Evolutionary conservation across 2,888 invertebrate species (phyloP), one percentile per base, ranked within the genome.

Genomic region (Neocrepidodera transversa): DNA sequence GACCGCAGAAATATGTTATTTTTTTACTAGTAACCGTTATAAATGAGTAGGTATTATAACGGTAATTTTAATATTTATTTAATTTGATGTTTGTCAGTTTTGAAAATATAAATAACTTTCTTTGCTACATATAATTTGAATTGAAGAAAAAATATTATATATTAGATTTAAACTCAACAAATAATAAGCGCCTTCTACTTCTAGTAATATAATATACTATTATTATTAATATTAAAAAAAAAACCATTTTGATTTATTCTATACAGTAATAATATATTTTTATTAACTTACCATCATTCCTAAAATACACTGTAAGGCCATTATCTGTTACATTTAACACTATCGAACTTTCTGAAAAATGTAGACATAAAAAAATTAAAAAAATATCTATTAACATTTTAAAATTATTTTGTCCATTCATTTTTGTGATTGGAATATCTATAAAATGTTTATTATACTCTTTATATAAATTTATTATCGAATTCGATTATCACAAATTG

Each of bases 201-300:
- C n/a, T n/a, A 8, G 8, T 28, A 8, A 28, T 10, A 28, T 2
- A 7, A 28, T 10, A 28, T 28, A 2, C 8, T 28, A 8, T 7
- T 28, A 8, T 8, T 8, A 10, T 23, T 23, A 23, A 23, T 23
- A 23, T 6, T 23, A 4, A 3, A 4, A 23, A 23, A 4, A 6
- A 6, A 4, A 23, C 6, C 6, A 23, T 23, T 23, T 6, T 3
- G 10, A 28, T 8, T 8, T 2, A 28, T 6, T 8, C 2, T 11
- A n/a, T 2, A 13, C 2, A 13, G 11, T 32, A 5, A 11, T 10
- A 32, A 11, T 13, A 11, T 32, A 13, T 32, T 13, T 10, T 13
- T 3, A 11, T 4, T 32, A 10, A 36, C 38, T 51, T 28, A 51
- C 51, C 28, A 17, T 51, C 51, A 40, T 51, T 40, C 8, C 6